These are phyloP conservation scores for Rhynchotus rufescens DNA, from an alignment of 2,797 vertebrate genomes.

Conservation along the genomic window DNA sequence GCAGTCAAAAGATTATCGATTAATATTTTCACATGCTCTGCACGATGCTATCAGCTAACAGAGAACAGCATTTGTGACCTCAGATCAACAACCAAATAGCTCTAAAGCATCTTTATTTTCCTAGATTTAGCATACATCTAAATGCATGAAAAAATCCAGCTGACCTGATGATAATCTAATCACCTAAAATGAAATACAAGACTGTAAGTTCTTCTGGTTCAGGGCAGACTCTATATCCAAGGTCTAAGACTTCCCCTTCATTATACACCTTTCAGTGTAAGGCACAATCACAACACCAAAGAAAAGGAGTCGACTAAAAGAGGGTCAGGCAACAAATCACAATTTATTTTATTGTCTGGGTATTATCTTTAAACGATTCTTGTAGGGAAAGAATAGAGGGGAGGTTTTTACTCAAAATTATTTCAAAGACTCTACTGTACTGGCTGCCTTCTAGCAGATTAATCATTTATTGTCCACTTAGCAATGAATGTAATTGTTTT, in stretches of 20 bases:
- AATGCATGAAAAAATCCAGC: background rate
- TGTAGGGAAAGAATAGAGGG: background rate
- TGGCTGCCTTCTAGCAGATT: background rate
- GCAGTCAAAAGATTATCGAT: background rate
- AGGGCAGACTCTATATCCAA: background rate
- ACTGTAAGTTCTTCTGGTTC: background rate
- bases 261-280: background rate
- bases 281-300: background rate
- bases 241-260: background rate
- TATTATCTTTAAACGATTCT: conserved; percentile 3
- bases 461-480: conserved; percentile 13
- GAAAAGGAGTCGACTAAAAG: background rate
- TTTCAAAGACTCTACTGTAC: background rate
- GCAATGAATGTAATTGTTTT: conserved; percentile 1
- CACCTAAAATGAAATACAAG: conserved; percentile 5
- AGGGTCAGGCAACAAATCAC: background rate
- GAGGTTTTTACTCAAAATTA: background rate
- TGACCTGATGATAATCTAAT: background rate
- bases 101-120: background rate
- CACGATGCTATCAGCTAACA: background rate
- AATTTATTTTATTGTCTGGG: background rate
- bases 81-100: background rate
- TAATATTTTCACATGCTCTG: background rate
- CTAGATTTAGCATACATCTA: background rate
- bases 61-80: background rate